A percentile compares a stretch with the other conserved stretches of the same genome.
Conservation (phyloP, 2,888 invertebrate genomes). For the Drosophila dives region DNA sequence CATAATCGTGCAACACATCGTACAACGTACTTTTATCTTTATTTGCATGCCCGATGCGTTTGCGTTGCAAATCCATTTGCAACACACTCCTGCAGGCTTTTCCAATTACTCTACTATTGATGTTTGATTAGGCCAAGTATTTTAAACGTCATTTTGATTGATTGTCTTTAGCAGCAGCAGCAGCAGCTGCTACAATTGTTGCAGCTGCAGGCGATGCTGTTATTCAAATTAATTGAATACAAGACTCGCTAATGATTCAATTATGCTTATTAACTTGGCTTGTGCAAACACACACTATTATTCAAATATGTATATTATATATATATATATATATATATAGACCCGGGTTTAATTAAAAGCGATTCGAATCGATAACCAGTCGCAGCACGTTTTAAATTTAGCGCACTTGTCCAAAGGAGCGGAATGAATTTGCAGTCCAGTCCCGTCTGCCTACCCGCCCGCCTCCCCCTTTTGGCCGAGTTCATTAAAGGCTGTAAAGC, state of each 20-base stretch:
- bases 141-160: constrained; percentile 29
- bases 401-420: constrained; percentile 31
- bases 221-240: constrained; percentile 68
- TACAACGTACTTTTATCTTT: constrained; percentile 5
- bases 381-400: constrained; percentile 73
- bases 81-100: constrained; percentile 16
- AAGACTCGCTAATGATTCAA: constrained; percentile 76
- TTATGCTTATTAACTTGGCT: constrained; percentile 67
- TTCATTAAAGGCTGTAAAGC: constrained; percentile 73
- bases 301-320: constrained; percentile 47
- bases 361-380: constrained; percentile 57
- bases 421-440: constrained; percentile 11
- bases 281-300: constrained; percentile 26
- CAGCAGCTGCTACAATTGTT: neutral
- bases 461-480: constrained; percentile 32
- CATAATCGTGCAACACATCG: neutral
- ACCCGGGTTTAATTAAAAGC: constrained; percentile 72
- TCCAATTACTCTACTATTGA: constrained; percentile 58
- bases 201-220: constrained; percentile 26
- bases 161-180: constrained; percentile 20
- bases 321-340: constrained; percentile 22
- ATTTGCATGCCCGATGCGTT: constrained; percentile 41
- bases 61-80: constrained; percentile 6
- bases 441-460: neutral
- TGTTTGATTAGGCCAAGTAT: constrained; percentile 61